Evolutionary conservation across 1,140 invertebrate genomes (phyloP), one percentile per base, ranked within the genome.

Genomic region (Chionoecetes opilio): DNA sequence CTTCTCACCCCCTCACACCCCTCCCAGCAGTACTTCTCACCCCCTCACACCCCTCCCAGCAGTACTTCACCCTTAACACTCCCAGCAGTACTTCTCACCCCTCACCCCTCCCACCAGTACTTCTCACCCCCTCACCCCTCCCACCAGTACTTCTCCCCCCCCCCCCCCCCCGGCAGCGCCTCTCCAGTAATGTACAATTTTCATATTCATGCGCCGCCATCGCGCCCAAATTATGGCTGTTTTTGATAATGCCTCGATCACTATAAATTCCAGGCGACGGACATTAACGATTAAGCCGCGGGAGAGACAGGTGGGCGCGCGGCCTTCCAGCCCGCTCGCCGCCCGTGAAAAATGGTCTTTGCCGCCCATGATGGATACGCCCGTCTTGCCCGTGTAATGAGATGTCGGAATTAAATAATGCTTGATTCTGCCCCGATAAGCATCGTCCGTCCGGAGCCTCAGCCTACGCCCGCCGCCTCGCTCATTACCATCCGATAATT

Each of bases 401-500:
- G 94, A 95, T 95, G 94, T 92, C 53, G 91, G 91, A 93, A 95
- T 95, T 95, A 95, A 95, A 95, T 92, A 95, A 95, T 95, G 94
- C 91, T 95, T 95, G 94, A 95, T 95, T 93, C 46, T 82, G 63
- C 14, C 38, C 1, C 35, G 94, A 95, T 95, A 95, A 95, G 53
- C 21, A 92, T 93, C 91, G 37, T 35, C 8, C 46, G 85, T 46
- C 37, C 82, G 82, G 94, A 26, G 21, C 41, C 63, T n/a, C n/a
- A 26, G 21, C 63, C 63, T 53, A 53, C 46, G 38, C 38, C 38
- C 41, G 94, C 41, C 91, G 63, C 84, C 38, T 41, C 85, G 38
- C 91, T 95, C 94, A 95, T 95, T 95, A 95, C 94, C 94, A 95
- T 95, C 94, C 91, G 91, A 95, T 95, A 95, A 95, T 95, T 95